Conservation (phyloP, 2,888 invertebrate species). For the Neoitamus cyanurus region DNA sequence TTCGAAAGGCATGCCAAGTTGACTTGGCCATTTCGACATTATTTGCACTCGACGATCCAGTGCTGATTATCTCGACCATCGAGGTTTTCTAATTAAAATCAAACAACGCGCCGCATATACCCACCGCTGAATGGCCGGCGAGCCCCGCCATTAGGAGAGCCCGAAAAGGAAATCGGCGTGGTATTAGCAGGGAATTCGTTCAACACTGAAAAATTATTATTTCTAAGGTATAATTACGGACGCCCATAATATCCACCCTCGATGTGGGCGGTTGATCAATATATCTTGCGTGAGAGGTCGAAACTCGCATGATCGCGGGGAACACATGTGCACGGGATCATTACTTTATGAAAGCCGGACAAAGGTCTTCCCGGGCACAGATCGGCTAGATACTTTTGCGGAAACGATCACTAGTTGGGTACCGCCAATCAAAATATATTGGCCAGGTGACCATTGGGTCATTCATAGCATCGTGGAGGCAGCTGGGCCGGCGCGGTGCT, state of each 20-base stretch:
- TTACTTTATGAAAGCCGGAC: constrained; percentile 35
- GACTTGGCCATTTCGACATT: neutral
- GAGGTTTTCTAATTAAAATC: constrained; percentile 42
- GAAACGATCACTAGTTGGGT: constrained; percentile 20
- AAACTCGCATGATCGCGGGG: neutral
- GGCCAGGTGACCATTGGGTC: constrained; percentile 37
- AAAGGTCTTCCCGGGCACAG: constrained; percentile 22
- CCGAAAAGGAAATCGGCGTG: constrained; percentile 30
- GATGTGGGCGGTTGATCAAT: constrained; percentile 52
- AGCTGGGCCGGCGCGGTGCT: neutral
- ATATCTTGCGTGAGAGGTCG: constrained; percentile 52
- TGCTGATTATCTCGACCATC: neutral
- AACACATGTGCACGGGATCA: constrained; percentile 23
- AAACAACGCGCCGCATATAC: constrained; percentile 3
- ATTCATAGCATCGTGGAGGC: neutral
- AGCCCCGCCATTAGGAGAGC: neutral
- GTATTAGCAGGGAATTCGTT: constrained; percentile 47
- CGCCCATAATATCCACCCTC: constrained; percentile 52
- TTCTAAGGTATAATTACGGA: constrained; percentile 51
- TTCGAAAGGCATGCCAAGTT: neutral
- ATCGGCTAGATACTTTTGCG: constrained; percentile 26
- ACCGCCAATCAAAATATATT: constrained; percentile 14
- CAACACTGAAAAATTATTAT: constrained; percentile 34
- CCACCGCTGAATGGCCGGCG: neutral
- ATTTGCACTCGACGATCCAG: neutral